Base-by-base conservation (phyloP, 2,797 vertebrate genomes). In the Coregonus sp. region DNA sequence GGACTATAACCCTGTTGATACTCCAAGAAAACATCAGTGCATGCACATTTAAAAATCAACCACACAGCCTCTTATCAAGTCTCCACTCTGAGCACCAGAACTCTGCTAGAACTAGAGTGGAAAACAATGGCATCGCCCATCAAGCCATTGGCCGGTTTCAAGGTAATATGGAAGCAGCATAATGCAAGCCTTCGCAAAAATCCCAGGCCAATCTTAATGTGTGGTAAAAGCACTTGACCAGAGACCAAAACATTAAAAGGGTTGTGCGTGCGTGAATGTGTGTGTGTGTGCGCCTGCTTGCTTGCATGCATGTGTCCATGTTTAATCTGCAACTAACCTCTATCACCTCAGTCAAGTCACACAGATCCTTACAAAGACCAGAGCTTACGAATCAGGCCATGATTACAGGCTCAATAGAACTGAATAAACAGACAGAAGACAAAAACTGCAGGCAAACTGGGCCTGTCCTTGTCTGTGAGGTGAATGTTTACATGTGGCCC, bases 401-500 rank as follows among this genome's bases (percentile, higher is more conserved):
- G 54, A 72, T 72, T 71, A 65, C 20, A 15, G 5, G 40, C 68
- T 78, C 11, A 33, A 67, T 37, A 11, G 66, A 63, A 14, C 65
- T 74, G 40, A 70, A 52, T 70, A 81, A 78, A 63, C 37, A 31
- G 14, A 63, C 25, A 12, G 35, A 68, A 31, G 6, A 16, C 33
- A 25, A 37, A 52, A 9, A 50, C 15, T 18, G 68, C 12, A 18
- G 14, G 3, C 15, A 14, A 33, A 50, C 14, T 59, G 56, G 56
- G n/a, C 59, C 52, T 70, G 25, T 70, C 63, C 33, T 15, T 3
- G n/a, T 35, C 15, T 20, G 29, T 25, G 75, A 56, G 51, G 12
- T 35, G 33, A 11, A 18, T 80, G 76, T 90, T 86, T 85, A 82
- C 81, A 82, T 80, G 85, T 73, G 4, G 52, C 66, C 69, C 16